Base-by-base conservation (phyloP, 2,888 invertebrate species). In the Gortyna flavago region DNA sequence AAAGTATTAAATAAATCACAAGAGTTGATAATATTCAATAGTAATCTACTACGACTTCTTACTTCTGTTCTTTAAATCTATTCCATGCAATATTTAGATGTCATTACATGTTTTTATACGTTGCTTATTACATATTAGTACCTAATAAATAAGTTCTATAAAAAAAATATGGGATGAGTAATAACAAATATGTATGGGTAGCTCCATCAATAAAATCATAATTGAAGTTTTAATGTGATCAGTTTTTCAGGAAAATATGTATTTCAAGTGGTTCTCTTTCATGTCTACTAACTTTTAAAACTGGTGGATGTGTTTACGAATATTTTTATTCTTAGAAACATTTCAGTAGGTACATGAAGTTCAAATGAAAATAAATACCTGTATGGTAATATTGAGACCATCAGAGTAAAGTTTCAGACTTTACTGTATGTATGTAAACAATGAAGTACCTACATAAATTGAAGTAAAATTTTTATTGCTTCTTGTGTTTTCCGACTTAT, bases 81-180 rank as follows among this genome's bases (percentile, higher is more conserved):
- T 44, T 29, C 35, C 21, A 62, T 35, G 64, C 6, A 57, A 57
- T 57, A 64, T 78, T 57, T 16, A 59, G 13, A 65, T 18, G 11
- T 61, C 59, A 41, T 72, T 79, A 66, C 44, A 38, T 6, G 25
- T 65, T 71, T 48, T 57, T 38, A 70, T 64, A 18, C 29, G 13
- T 18, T 54, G 35, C 7, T 62, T 70, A n/a, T 64, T 54, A 44
- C 4, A 13, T 13, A 41, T 21, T 29, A 25, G 32, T 44, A 44
- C 29, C n/a, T 65, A 2, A 44, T 44, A 7, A 29, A 21, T 48
- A 44, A 44, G 44, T 44, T 44, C 44, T 29, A 66, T 29, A 44
- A 44, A 48, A 48, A 32, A 25, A 48, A 32, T 25, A 25, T 67
- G 32, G 1, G 2, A 8, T 5, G 32, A 1, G 25, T 16, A 51